These are phyloP conservation scores for Cynocephalus volans DNA, from an alignment of 2,113 vertebrate species.

Conservation along the genomic window DNA sequence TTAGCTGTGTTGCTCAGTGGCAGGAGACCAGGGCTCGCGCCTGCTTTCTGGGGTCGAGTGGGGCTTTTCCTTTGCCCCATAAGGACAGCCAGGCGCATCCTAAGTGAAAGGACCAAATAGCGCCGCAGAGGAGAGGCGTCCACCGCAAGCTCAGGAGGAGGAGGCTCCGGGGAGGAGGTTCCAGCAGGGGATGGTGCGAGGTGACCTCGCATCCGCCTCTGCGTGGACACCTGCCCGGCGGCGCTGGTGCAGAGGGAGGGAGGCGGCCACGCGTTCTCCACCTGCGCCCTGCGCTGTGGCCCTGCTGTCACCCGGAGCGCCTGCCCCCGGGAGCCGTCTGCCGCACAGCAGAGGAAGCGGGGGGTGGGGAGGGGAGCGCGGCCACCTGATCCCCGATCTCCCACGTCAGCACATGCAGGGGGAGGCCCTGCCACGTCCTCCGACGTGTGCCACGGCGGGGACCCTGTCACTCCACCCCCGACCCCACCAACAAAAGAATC, in stretches of 20 bases:
- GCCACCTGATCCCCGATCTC: too few relatives aligned
- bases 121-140: too few relatives aligned
- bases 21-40: neutral
- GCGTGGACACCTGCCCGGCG: neutral
- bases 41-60: neutral
- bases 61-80: neutral
- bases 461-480: neutral
- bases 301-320: too few relatives aligned
- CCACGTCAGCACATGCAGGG: fast-evolving
- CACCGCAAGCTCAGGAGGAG: neutral
- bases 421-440: too few relatives aligned
- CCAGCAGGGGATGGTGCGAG: too few relatives aligned
- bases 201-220: too few relatives aligned
- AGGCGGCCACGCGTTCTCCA: too few relatives aligned
- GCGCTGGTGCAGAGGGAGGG: neutral
- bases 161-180: neutral
- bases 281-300: too few relatives aligned
- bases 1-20: neutral
- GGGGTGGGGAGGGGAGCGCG: neutral
- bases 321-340: fast-evolving
- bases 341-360: neutral
- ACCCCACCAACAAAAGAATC: neutral
- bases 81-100: neutral
- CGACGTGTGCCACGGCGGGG: neutral
- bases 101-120: neutral